Evolutionary conservation across 30 jellyfish, hydroid and myxozoan species (phyloP).

Genomic region (Sanderia malayensis): DNA sequence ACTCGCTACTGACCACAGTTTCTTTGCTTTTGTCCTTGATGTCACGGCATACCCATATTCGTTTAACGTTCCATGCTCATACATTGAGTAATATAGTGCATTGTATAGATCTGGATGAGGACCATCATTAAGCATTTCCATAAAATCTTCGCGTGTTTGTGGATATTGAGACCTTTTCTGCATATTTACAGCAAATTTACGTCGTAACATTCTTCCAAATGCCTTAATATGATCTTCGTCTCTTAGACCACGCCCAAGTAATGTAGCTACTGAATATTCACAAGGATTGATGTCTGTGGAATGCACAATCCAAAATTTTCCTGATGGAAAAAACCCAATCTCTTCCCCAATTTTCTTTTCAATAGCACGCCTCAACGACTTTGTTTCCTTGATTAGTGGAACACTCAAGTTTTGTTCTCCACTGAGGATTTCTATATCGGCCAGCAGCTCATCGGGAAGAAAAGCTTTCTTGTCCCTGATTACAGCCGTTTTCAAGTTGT

Average conservation of each 20-base stretch:
- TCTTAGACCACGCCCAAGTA: slow-evolving; percentile 11
- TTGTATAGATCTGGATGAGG: not conserved
- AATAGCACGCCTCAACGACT: not conserved
- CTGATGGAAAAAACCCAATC: slow-evolving; percentile 14
- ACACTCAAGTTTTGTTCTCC: not conserved
- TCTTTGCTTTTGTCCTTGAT: not conserved
- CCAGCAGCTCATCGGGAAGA: not conserved
- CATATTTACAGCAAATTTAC: not conserved
- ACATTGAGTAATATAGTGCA: not conserved
- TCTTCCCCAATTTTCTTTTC: not conserved
- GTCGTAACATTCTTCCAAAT: slow-evolving; percentile 25
- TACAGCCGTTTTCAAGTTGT: not conserved
- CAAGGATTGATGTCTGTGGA: slow-evolving; percentile 20
- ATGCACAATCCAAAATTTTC: slow-evolving; percentile 2
- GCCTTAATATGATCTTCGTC: slow-evolving; percentile 11
- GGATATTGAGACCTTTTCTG: slow-evolving; percentile 5
- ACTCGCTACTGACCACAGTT: slow-evolving; percentile 17
- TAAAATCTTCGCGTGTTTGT: not conserved
- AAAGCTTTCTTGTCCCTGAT: slow-evolving; percentile 7
- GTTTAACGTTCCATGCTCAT: not conserved
- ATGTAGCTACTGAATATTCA: slow-evolving; percentile 10
- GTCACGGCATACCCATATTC: slow-evolving; percentile 12
- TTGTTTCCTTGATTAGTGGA: not conserved
- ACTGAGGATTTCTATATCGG: not conserved
- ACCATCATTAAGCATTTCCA: not conserved